phyloP scores from a whole-genome alignment of 2,113 vertebrate genomes.

The Xiphophorus maculatus region DNA sequence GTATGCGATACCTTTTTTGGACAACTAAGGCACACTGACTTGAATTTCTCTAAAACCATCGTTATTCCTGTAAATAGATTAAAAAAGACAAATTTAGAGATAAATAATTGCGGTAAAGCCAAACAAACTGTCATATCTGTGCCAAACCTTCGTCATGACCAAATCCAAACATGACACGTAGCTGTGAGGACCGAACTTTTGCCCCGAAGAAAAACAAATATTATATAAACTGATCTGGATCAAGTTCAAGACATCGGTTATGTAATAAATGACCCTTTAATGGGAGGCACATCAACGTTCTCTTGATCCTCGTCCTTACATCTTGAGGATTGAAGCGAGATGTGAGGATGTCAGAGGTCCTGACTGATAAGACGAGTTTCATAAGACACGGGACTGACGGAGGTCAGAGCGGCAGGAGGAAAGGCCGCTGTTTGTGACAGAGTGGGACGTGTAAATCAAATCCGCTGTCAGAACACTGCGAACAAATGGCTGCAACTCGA shows the following conservation, averaged over 20 bases:
- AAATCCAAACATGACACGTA: slow-evolving; percentile 17
- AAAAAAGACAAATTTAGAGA: not conserved
- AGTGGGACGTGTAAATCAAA: not conserved
- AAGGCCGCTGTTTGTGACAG: not conserved
- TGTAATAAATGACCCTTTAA: slow-evolving; percentile 8
- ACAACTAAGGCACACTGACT: no score
- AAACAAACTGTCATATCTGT: slow-evolving; percentile 11
- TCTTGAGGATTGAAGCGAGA: slow-evolving; percentile 24
- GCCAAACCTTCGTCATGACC: slow-evolving; percentile 4
- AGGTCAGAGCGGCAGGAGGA: slow-evolving; percentile 2
- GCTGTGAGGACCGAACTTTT: not conserved
- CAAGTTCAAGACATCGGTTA: slow-evolving; percentile 19
- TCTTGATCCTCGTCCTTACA: slow-evolving; percentile 9
- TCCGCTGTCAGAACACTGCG: not conserved
- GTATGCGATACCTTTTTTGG: no score
- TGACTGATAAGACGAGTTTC: not conserved
- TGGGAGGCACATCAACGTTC: slow-evolving; percentile 3
- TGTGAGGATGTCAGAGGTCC: not conserved
- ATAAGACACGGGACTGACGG: not conserved
- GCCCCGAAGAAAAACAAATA: not conserved
- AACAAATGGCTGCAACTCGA: not conserved
- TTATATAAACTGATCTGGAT: slow-evolving; percentile 40
- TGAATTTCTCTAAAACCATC: no score
- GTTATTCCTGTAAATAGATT: no score
- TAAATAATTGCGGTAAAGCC: not conserved